Percentiles rank a stretch among this genome's conserved stretches.
Conservation (phyloP, 2,797 vertebrate species). For the Ficedula albicollis region DNA sequence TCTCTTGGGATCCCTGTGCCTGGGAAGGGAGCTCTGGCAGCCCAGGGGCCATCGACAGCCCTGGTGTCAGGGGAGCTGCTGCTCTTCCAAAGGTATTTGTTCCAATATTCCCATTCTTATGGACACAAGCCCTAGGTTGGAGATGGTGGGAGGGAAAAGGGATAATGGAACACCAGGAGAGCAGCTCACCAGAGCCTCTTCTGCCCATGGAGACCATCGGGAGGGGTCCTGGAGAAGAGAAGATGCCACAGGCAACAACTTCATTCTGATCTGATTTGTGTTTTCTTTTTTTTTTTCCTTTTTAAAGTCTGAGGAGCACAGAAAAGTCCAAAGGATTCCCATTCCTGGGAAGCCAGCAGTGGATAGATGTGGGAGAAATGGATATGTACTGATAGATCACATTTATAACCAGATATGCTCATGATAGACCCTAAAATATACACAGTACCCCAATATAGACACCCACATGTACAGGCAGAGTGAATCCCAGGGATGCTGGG, state of each 20-base stretch:
- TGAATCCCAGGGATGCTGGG: background rate
- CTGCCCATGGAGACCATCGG: fast-evolving
- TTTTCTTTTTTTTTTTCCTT: background rate
- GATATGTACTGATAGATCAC: background rate
- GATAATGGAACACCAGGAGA: background rate
- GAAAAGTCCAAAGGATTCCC: background rate
- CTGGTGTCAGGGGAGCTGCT: fast-evolving
- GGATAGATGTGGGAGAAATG: background rate
- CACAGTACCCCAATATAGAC: slow-evolving; percentile 20
- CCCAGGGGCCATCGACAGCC: fast-evolving
- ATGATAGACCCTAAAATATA: background rate
- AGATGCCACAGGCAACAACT: background rate
- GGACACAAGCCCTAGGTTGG: background rate
- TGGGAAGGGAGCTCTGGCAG: background rate
- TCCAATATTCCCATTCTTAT: fast-evolving
- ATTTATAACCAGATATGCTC: slow-evolving; percentile 18
- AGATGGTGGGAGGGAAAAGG: background rate
- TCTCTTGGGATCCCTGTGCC: fast-evolving
- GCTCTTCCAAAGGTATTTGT: background rate
- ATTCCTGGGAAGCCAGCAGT: background rate
- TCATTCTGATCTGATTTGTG: background rate
- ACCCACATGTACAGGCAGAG: background rate
- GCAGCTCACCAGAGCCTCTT: background rate
- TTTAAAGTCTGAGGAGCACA: background rate
- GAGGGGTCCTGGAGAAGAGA: background rate